Evolutionary conservation across 2,113 vertebrate genomes (phyloP).

Genomic region (Marcusenius ussheri): DNA sequence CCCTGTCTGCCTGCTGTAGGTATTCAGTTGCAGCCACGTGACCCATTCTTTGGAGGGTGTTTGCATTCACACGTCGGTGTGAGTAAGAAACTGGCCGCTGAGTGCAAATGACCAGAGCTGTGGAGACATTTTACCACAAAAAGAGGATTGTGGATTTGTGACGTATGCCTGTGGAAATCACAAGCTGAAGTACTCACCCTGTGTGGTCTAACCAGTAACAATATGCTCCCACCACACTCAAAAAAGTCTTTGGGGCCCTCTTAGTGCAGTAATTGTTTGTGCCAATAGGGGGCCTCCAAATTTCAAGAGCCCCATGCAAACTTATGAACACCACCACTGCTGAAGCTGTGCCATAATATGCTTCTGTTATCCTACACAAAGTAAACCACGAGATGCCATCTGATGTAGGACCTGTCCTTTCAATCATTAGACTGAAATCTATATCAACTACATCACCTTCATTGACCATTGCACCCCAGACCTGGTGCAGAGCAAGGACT

Average conservation of each 20-base stretch:
- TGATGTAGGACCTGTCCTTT: neutral
- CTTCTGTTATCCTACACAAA: neutral
- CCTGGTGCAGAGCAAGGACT: neutral
- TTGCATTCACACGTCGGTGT: neutral
- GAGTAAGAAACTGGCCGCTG: neutral
- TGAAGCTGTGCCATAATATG: neutral
- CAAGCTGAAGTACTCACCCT: neutral
- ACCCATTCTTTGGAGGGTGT: neutral
- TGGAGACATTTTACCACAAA: neutral
- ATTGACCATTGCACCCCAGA: neutral
- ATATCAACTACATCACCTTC: neutral
- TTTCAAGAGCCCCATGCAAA: neutral
- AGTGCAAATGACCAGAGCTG: neutral
- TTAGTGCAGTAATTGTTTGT: neutral
- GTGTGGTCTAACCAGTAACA: neutral
- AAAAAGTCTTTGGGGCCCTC: neutral
- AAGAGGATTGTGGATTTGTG: neutral
- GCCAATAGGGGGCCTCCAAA: neutral
- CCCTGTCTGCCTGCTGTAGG: neutral
- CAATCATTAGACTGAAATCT: neutral
- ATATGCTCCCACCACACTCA: neutral
- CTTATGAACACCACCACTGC: neutral
- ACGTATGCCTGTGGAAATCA: neutral
- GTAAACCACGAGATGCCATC: neutral
- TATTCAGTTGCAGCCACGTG: neutral